Conservation (phyloP, 2,113 vertebrate species). For the Ariopsis seemanni region DNA sequence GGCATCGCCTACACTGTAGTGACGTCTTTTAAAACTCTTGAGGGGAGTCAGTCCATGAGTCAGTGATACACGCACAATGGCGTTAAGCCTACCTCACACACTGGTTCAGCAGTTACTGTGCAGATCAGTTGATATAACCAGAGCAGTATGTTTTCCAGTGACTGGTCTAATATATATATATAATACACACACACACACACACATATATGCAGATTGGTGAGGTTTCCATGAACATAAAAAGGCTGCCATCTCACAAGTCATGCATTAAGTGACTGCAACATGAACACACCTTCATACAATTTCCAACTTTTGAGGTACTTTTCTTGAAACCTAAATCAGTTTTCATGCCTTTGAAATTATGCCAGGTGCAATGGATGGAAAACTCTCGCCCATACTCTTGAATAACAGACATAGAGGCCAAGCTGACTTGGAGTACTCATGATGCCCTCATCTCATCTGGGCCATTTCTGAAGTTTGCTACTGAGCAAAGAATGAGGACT, state of each 20-base stretch:
- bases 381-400: neutral
- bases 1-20: slow-evolving; percentile 2
- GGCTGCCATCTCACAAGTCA: neutral
- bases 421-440: neutral
- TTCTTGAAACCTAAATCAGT: neutral
- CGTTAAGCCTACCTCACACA: slow-evolving; percentile 1
- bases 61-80: neutral
- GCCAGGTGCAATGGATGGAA: neutral
- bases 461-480: neutral
- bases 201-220: neutral
- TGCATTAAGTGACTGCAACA: neutral
- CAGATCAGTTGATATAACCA: neutral
- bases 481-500: neutral
- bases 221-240: neutral
- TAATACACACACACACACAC: too few relatives aligned
- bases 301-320: neutral
- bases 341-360: neutral
- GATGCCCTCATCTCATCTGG: neutral
- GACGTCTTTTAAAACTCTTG: slow-evolving; percentile 18
- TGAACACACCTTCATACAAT: neutral
- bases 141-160: neutral
- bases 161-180: neutral
- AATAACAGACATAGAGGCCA: neutral
- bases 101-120: neutral
- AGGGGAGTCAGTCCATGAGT: slow-evolving; percentile 18